Evolutionary conservation across 2,797 vertebrate genomes (phyloP).

Genomic region (Aeoliscus strigatus): DNA sequence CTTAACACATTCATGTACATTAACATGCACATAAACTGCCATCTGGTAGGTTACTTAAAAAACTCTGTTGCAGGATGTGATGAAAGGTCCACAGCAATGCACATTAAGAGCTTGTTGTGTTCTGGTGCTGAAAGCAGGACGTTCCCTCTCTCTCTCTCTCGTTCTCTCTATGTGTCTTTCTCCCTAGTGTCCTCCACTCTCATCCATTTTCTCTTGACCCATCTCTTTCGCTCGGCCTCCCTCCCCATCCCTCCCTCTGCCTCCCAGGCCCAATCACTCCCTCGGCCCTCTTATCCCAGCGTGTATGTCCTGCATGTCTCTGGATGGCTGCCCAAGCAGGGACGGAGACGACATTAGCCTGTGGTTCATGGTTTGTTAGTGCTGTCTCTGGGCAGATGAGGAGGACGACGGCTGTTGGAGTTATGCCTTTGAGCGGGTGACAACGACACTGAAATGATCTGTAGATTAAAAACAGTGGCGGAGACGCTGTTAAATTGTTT

Average conservation of each 20-base stretch:
- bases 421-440: no score
- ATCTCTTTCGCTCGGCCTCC: constrained; percentile 10
- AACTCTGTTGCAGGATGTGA: no score
- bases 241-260: constrained; percentile 2
- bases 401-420: no score
- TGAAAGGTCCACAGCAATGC: no score
- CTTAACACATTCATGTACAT: no score
- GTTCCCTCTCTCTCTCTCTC: no score
- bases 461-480: no score
- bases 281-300: constrained; percentile 9
- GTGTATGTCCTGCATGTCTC: constrained; percentile 22
- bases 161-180: no score
- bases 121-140: constrained; percentile 14
- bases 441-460: no score
- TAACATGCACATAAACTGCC: no score
- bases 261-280: constrained; percentile 15
- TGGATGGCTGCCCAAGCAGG: constrained; percentile 50
- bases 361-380: constrained; percentile 48
- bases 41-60: no score
- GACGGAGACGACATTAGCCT: constrained; percentile 28
- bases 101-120: constrained; percentile 5
- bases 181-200: constrained; percentile 5
- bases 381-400: constrained; percentile 66
- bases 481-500: no score
- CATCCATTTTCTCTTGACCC: constrained; percentile 2